phyloP scores from a whole-genome alignment of 2,797 vertebrate genomes.

The Pantherophis vulpinus region DNA sequence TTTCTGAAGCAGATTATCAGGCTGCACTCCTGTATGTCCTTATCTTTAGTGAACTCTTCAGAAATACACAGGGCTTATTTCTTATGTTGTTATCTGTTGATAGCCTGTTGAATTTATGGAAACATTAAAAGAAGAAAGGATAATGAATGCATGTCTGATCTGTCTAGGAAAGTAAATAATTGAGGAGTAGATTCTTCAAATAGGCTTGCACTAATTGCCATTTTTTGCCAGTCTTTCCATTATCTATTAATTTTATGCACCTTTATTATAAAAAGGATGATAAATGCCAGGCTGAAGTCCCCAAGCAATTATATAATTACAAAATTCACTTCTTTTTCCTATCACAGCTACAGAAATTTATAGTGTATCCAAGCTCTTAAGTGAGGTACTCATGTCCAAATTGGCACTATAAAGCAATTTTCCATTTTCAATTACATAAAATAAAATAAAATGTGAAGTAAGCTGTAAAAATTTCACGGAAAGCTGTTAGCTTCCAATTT shows the following conservation, averaged over 20 bases:
- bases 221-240: slow-evolving; percentile 26
- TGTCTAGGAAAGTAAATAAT: slow-evolving; percentile 4
- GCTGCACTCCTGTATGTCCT: neutral
- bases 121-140: neutral
- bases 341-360: slow-evolving; percentile 31
- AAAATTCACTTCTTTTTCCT: neutral
- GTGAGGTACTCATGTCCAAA: slow-evolving; percentile 13
- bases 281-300: slow-evolving; percentile 8
- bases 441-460: slow-evolving; percentile 17
- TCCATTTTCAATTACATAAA: slow-evolving; percentile 4
- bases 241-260: neutral
- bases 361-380: slow-evolving; percentile 6
- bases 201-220: neutral
- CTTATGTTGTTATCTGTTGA: neutral
- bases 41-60: neutral
- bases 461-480: slow-evolving; percentile 3
- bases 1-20: neutral
- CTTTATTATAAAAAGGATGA: neutral
- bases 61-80: neutral
- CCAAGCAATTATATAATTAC: slow-evolving; percentile 6
- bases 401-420: slow-evolving; percentile 27
- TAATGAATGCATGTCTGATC: neutral
- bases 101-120: neutral
- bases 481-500: neutral
- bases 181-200: neutral